Evolutionary conservation across 2,797 vertebrate species (phyloP).

Genomic region (Ara ararauna): DNA sequence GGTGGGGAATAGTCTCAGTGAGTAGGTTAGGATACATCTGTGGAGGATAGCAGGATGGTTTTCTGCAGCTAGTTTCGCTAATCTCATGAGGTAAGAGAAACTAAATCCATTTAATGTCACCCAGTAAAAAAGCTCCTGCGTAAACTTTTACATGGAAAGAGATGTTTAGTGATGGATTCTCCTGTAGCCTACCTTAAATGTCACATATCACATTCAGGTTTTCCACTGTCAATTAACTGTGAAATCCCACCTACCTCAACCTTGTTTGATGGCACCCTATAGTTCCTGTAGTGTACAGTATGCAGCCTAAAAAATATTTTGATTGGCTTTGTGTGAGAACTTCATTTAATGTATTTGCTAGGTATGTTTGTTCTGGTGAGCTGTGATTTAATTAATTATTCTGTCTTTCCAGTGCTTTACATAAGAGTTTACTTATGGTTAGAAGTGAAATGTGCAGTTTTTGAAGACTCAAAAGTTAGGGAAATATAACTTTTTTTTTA

Average conservation of each 20-base stretch:
- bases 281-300: background rate
- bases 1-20: background rate
- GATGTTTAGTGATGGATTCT: background rate
- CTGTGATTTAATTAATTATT: background rate
- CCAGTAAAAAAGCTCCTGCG: background rate
- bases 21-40: background rate
- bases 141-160: background rate
- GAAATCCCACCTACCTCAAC: background rate
- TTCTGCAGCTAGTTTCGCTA: background rate
- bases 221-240: background rate
- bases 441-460: background rate
- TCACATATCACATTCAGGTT: background rate
- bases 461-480: background rate
- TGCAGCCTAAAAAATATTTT: background rate
- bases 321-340: background rate
- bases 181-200: background rate
- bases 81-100: background rate
- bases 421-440: background rate
- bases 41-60: background rate
- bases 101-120: background rate
- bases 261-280: background rate
- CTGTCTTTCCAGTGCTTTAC: background rate
- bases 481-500: background rate
- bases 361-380: background rate
- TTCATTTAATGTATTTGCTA: background rate